Percentiles rank a stretch among this genome's conserved stretches.
Evolutionary conservation across 2,113 vertebrate species (phyloP).

Genomic region (Hucho hucho): DNA sequence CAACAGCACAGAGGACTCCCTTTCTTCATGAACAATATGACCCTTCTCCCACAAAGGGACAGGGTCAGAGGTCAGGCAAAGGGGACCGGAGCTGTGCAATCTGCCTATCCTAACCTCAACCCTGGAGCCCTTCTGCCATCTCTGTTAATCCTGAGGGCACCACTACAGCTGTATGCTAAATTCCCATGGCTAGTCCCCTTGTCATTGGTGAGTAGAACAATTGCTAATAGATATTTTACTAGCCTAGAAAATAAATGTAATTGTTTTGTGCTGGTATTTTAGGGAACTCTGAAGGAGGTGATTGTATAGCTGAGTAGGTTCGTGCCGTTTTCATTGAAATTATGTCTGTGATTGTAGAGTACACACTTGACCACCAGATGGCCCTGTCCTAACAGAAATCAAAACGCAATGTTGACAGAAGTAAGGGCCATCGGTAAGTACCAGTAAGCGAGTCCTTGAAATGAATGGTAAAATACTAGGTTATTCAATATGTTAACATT

Average conservation of each 20-base stretch:
- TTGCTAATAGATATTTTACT: neutral
- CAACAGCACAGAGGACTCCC: conserved; percentile 60
- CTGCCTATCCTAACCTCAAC: conserved; percentile 36
- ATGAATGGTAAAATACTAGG: too few species aligned
- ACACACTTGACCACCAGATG: conserved; percentile 21
- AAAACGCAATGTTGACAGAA: neutral
- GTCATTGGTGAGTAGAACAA: neutral
- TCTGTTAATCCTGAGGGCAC: conserved; percentile 45
- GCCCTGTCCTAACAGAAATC: conserved; percentile 8
- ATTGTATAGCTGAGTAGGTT: neutral
- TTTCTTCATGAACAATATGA: conserved; percentile 47
- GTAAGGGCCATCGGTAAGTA: too few species aligned
- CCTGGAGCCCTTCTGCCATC: conserved; percentile 44
- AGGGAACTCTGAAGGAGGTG: neutral
- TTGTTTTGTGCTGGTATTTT: neutral
- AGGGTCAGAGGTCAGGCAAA: conserved; percentile 58
- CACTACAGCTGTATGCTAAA: conserved; percentile 78
- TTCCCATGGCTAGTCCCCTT: conserved; percentile 42
- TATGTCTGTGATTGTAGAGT: neutral
- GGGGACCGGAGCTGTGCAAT: conserved; percentile 41
- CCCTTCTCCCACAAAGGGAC: conserved; percentile 39
- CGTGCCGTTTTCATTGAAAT: neutral
- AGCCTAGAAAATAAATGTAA: neutral
- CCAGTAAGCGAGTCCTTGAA: too few species aligned
- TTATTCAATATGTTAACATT: neutral